Evolutionary conservation across 2,113 vertebrate species (phyloP).

Genomic region (Orthonyx spaldingii): DNA sequence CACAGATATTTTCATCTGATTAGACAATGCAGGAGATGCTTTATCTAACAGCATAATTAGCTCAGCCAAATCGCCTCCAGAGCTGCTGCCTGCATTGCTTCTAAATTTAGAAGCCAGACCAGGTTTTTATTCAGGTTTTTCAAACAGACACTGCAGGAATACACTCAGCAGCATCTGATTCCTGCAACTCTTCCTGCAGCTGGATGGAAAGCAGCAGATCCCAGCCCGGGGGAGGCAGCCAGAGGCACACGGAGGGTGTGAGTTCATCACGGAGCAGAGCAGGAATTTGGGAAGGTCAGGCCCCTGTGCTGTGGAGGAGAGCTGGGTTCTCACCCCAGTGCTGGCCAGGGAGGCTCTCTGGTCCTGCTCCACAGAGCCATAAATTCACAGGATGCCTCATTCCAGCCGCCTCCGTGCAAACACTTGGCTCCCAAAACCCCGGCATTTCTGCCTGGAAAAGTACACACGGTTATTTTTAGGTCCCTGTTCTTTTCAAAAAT

Average conservation of each 20-base stretch:
- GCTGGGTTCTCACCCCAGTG: background rate
- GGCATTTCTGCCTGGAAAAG: conserved; percentile 48
- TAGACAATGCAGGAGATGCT: conserved; percentile 47
- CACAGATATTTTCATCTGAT: conserved; percentile 52
- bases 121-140: background rate
- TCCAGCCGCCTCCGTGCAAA: conserved; percentile 29
- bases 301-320: background rate
- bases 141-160: background rate
- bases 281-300: background rate
- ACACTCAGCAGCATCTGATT: background rate
- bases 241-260: background rate
- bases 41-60: conserved; percentile 54
- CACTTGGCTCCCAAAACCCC: conserved; percentile 11
- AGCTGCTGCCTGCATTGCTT: background rate
- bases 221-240: background rate
- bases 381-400: background rate
- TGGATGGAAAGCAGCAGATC: background rate
- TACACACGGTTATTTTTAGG: conserved; percentile 66
- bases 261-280: background rate
- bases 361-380: background rate
- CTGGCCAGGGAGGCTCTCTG: background rate
- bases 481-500: conserved; percentile 41
- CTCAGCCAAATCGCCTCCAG: conserved; percentile 28
- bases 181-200: background rate
- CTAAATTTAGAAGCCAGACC: conserved; percentile 25